Evolutionary conservation across 1,140 invertebrate species (phyloP).

Genomic region (Calephelis virginiensis): DNA sequence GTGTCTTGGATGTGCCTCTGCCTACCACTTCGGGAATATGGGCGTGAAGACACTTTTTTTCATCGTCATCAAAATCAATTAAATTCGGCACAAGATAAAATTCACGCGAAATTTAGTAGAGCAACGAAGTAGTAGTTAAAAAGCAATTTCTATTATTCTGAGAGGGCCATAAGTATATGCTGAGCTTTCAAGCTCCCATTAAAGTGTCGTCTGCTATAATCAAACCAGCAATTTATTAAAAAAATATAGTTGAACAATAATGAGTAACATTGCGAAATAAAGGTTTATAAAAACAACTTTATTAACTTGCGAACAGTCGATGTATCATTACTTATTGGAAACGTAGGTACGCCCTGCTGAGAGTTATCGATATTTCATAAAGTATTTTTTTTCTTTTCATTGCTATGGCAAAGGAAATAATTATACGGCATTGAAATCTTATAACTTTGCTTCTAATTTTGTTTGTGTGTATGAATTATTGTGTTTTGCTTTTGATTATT

Average conservation of each 20-base stretch:
- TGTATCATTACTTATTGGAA: slow-evolving; percentile 39
- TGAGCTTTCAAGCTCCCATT: slow-evolving; percentile 16
- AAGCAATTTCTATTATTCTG: slow-evolving; percentile 3
- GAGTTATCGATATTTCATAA: slow-evolving; percentile 45
- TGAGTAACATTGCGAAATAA: slow-evolving; percentile 17
- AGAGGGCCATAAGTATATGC: slow-evolving; percentile 3
- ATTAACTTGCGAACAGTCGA: slow-evolving; percentile 25
- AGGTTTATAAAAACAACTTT: slow-evolving; percentile 25
- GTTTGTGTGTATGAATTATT: slow-evolving; percentile 1
- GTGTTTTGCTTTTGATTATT: slow-evolving; percentile 8
- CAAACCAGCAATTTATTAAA: slow-evolving; percentile 11
- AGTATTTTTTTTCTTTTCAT: slow-evolving; percentile 35
- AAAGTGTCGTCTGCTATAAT: slow-evolving; percentile 9
- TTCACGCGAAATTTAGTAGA: background rate
- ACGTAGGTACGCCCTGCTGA: slow-evolving; percentile 32
- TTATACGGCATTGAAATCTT: slow-evolving; percentile 13
- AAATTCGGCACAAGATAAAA: too few relatives aligned
- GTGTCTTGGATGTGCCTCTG: too few relatives aligned
- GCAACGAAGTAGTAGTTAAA: background rate
- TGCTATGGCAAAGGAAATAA: slow-evolving; percentile 21
- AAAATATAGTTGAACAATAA: slow-evolving; percentile 12
- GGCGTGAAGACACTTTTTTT: too few relatives aligned
- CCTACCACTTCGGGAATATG: too few relatives aligned
- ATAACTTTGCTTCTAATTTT: slow-evolving; percentile 9
- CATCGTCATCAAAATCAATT: too few relatives aligned